Evolutionary conservation across 1,140 invertebrate genomes (phyloP).

Genomic region (Tetranychus urticae): DNA sequence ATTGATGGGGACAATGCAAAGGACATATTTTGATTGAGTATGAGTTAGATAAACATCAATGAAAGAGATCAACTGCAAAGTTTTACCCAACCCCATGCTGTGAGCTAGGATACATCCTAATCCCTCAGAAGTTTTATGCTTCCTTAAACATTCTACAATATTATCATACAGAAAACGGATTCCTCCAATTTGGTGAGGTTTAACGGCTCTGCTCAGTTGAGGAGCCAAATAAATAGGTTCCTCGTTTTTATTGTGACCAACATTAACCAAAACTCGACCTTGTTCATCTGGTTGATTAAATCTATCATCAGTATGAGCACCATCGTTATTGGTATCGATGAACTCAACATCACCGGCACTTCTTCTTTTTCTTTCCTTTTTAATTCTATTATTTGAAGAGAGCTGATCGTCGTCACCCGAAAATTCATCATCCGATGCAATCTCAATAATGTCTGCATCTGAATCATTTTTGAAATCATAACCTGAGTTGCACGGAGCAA

Average conservation of each 20-base stretch:
- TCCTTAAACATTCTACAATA: constrained; percentile 67
- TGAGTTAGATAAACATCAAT: constrained; percentile 81
- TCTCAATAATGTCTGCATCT: constrained; percentile 7
- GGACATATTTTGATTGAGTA: constrained; percentile 60
- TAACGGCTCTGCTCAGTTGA: constrained; percentile 56
- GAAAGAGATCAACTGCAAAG: constrained; percentile 51
- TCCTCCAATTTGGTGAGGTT: constrained; percentile 52
- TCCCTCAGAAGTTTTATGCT: constrained; percentile 65
- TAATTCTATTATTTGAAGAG: constrained; percentile 21
- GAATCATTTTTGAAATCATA: not conserved
- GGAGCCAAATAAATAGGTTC: constrained; percentile 77
- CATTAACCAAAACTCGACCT: constrained; percentile 76
- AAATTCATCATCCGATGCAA: constrained; percentile 5
- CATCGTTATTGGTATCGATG: constrained; percentile 31
- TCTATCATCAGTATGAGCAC: constrained; percentile 27
- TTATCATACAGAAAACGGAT: constrained; percentile 90
- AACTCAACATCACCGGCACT: constrained; percentile 26
- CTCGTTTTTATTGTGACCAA: constrained; percentile 78
- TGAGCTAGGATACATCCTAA: constrained; percentile 92
- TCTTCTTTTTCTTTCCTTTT: constrained; percentile 18
- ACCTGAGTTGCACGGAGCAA: constrained; percentile 2
- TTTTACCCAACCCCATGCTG: constrained; percentile 42
- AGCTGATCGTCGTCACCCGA: constrained; percentile 31
- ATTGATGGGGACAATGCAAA: constrained; percentile 97
- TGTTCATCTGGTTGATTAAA: constrained; percentile 74